Evolutionary conservation across 2,113 vertebrate genomes (phyloP).

Genomic region (Bucco capensis): DNA sequence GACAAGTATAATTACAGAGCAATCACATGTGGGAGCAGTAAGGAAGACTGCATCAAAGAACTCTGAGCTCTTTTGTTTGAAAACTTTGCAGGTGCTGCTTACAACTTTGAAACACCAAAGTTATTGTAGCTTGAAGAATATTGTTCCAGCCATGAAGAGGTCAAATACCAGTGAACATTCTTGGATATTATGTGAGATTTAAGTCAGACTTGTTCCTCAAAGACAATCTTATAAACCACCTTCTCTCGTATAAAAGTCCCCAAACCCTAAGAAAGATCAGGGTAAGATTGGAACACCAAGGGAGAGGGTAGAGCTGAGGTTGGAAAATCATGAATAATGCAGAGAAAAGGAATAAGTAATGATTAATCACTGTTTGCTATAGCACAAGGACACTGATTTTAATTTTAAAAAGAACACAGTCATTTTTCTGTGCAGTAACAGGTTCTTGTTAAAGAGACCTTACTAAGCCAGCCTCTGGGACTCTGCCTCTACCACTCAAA

Average conservation of each 20-base stretch:
- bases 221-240: neutral
- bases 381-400: neutral
- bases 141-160: neutral
- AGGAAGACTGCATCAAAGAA: neutral
- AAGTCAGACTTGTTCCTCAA: slow-evolving; percentile 22
- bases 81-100: neutral
- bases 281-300: neutral
- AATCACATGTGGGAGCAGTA: neutral
- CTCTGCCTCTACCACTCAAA: neutral
- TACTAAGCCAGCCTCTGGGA: neutral
- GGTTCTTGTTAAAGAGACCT: neutral
- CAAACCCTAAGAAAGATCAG: neutral
- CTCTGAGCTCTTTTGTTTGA: neutral
- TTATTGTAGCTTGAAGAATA: neutral
- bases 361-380: neutral
- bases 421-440: neutral
- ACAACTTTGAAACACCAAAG: neutral
- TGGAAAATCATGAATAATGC: neutral
- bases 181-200: slow-evolving; percentile 1
- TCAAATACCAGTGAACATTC: slow-evolving; percentile 6
- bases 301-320: neutral
- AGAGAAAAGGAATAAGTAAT: neutral
- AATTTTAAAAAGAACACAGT: neutral
- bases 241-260: neutral
- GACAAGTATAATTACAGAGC: neutral